Base-by-base conservation (phyloP, 2,888 invertebrate species). In the Micropterix aruncella region DNA sequence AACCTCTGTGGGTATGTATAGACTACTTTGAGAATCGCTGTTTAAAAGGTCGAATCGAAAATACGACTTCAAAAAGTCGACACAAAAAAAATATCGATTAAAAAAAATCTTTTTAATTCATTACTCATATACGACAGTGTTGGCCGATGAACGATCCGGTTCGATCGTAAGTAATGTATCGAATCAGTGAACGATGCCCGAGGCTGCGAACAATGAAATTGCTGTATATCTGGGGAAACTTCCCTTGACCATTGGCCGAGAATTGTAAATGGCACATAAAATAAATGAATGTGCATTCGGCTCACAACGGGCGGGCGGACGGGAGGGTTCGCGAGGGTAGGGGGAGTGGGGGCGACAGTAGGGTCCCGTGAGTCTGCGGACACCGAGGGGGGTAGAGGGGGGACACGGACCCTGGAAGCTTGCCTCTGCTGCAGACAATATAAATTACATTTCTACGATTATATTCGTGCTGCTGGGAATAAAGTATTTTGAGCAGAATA, bases 191-290 rank as follows among this genome's bases (percentile, higher is more conserved):
- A 12, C 38, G 38, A 15, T 15, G 7, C 12, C 38, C 4, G 38
- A n/a, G 9, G 9, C 19, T 19, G 41, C 19, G 18, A 16, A 18
- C 18, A 18, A 41, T 41, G 41, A 41, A 41, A 18, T 18, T 15
- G 41, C 41, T 16, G 16, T 41, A 19, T 41, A n/a, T 18, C 41
- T 38, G n/a, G 12, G 12, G 36, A 40, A 19, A 42, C 47, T 46
- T 66, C 70, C 71, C 71, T 71, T 71, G 71, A 70, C 71, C 71
- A 70, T 70, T 70, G 71, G 70, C 70, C 71, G 70, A 70, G 70
- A 70, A 71, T 71, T 71, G 71, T 71, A 71, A 71, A 71, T 71
- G 71, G 71, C 71, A 71, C 70, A 71, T 71, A 71, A 71, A 71
- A 71, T 71, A 71, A 71, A 71, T 70, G 70, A 70, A 71, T 71